phyloP scores from a whole-genome alignment of 2,797 vertebrate species.

The Syncerus caffer region DNA sequence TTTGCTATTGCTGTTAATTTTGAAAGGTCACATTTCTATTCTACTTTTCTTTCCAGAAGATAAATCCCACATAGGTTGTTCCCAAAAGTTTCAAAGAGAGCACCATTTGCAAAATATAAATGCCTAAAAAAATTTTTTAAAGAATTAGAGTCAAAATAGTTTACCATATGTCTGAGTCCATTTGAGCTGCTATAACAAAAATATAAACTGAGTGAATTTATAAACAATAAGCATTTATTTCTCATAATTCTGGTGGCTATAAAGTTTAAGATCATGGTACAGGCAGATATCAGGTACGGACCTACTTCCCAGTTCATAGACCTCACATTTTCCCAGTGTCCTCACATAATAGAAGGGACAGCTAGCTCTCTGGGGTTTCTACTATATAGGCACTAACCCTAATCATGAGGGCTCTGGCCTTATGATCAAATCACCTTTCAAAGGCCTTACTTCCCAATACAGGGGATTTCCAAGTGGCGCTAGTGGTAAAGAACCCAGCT shows the following conservation, averaged over 20 bases:
- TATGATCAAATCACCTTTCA: neutral
- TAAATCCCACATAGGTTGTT: neutral
- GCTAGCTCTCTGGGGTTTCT: neutral
- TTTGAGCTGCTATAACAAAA: neutral
- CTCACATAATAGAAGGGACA: neutral
- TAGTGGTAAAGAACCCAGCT: neutral
- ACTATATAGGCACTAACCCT: neutral
- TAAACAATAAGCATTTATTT: neutral
- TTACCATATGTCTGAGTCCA: neutral
- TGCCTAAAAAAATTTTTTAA: neutral
- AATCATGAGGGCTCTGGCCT: neutral
- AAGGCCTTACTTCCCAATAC: neutral
- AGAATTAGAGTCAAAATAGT: neutral
- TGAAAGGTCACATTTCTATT: neutral
- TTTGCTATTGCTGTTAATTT: neutral
- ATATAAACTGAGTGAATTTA: neutral
- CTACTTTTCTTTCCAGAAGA: neutral
- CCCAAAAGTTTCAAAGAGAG: neutral
- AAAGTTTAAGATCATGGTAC: neutral
- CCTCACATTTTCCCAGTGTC: neutral
- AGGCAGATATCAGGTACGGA: neutral
- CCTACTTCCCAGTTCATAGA: neutral
- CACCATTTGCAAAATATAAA: neutral
- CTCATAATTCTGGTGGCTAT: neutral
- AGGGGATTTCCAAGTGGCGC: neutral